Percentiles rank a stretch among this genome's conserved stretches.
Evolutionary conservation across 2,797 vertebrate genomes (phyloP).

Genomic region (Myotis myotis): DNA sequence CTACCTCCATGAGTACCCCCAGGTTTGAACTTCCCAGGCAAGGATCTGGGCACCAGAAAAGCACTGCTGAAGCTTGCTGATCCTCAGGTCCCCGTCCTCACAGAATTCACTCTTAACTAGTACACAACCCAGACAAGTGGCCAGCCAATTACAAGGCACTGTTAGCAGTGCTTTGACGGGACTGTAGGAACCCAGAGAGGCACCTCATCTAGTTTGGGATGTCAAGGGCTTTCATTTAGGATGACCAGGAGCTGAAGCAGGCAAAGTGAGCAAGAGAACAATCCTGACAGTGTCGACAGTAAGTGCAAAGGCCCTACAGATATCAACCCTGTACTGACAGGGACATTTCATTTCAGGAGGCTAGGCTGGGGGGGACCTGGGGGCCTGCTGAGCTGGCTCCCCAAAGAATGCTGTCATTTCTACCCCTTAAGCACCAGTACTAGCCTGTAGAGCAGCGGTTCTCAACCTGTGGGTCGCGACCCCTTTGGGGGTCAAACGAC

Average conservation of each 20-base stretch:
- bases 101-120: neutral
- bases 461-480: no score
- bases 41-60: neutral
- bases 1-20: neutral
- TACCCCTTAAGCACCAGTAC: neutral
- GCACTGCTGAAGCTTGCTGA: neutral
- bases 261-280: neutral
- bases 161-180: neutral
- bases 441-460: neutral
- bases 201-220: neutral
- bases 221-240: neutral
- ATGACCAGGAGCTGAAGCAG: neutral
- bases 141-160: neutral
- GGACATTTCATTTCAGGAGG: neutral
- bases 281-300: neutral
- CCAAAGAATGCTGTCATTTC: neutral
- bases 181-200: neutral
- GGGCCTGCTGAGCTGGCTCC: neutral
- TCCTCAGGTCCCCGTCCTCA: neutral
- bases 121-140: neutral
- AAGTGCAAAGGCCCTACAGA: neutral
- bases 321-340: neutral
- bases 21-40: neutral
- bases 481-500: no score
- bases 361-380: neutral